Percentiles rank a stretch among this genome's conserved stretches.
Evolutionary conservation across 2,113 vertebrate species (phyloP).

Genomic region (Salvelinus sp.): DNA sequence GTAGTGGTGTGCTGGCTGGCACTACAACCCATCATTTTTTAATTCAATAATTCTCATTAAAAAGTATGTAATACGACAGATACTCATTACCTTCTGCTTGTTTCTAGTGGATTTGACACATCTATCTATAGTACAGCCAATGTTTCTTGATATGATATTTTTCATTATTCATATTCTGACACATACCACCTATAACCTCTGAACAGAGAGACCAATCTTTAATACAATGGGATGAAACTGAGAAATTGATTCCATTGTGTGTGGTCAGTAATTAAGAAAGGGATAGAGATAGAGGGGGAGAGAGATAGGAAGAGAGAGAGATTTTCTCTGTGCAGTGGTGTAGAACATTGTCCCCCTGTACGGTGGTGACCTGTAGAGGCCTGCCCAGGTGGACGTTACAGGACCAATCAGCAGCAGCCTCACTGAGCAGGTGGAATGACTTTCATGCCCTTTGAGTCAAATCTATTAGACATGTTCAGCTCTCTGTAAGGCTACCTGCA

Average conservation of each 20-base stretch:
- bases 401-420: no score
- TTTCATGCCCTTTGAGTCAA: no score
- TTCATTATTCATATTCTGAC: background rate
- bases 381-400: background rate
- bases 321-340: slow-evolving; percentile 6
- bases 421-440: no score
- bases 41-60: no score
- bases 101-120: no score
- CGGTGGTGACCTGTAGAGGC: background rate
- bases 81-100: no score
- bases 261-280: background rate
- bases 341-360: background rate
- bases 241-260: slow-evolving; percentile 8
- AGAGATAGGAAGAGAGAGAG: background rate
- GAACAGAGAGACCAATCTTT: background rate
- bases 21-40: no score
- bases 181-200: background rate
- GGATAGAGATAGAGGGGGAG: no score
- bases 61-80: no score
- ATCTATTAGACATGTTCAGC: no score
- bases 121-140: background rate
- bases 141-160: background rate
- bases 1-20: no score
- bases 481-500: background rate
- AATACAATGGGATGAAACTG: background rate